phyloP scores from a whole-genome alignment of 1,140 invertebrate species.

The Drosophila micromelanica region DNA sequence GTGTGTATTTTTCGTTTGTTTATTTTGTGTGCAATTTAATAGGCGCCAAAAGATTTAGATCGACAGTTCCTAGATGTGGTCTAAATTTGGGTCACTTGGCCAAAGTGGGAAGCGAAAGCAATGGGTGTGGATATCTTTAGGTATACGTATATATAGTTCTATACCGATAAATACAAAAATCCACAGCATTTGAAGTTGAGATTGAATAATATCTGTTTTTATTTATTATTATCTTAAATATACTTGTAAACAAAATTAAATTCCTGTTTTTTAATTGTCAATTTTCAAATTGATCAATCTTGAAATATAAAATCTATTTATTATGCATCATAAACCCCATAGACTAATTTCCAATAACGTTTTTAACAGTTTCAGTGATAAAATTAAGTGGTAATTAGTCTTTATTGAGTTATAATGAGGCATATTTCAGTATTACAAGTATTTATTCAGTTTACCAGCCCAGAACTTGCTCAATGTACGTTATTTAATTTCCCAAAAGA shows the following conservation, averaged over 20 bases:
- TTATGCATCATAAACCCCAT: too few species aligned
- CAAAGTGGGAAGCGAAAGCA: not conserved
- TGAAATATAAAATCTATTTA: not conserved
- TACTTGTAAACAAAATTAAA: too few species aligned
- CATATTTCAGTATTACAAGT: slow-evolving; percentile 7
- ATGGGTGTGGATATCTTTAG: not conserved
- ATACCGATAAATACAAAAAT: too few species aligned
- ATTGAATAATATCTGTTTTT: too few species aligned
- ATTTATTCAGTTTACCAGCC: not conserved
- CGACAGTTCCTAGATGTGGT: slow-evolving; percentile 43
- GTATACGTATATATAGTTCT: too few species aligned
- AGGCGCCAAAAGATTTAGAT: slow-evolving; percentile 69
- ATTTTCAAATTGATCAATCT: not conserved
- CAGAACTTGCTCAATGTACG: slow-evolving; percentile 6
- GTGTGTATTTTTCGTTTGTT: slow-evolving; percentile 37
- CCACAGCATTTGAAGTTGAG: too few species aligned
- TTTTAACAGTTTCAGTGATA: not conserved
- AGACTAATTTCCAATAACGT: not conserved
- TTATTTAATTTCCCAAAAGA: slow-evolving; percentile 10
- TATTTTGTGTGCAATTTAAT: slow-evolving; percentile 56
- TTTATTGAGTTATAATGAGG: not conserved
- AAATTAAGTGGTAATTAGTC: not conserved
- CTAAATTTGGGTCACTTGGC: slow-evolving; percentile 50
- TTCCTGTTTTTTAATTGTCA: too few species aligned
- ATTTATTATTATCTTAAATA: too few species aligned